These are phyloP conservation scores for Pherbina coryleti DNA, from an alignment of 2,888 invertebrate genomes.

Conservation along the genomic window DNA sequence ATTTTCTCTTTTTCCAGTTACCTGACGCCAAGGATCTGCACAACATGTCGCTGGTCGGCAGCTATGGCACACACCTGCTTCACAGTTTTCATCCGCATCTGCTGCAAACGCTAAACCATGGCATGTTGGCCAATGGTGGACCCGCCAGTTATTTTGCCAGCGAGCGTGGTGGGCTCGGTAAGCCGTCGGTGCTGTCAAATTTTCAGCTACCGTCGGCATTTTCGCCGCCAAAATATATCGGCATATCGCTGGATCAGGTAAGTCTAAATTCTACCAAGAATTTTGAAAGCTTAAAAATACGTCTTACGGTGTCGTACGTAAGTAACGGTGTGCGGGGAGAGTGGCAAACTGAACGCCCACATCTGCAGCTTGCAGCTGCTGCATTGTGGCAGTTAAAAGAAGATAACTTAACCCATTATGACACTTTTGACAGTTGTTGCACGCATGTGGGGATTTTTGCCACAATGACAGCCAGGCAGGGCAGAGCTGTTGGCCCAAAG, in stretches of 20 bases:
- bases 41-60: constrained; percentile 75
- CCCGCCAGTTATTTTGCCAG: constrained; percentile 67
- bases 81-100: constrained; percentile 81
- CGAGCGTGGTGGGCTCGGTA: constrained; percentile 72
- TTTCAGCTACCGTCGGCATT: constrained; percentile 80
- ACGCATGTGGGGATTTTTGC: not conserved
- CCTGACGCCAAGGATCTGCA: constrained; percentile 77
- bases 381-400: not conserved
- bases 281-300: not conserved
- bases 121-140: constrained; percentile 70
- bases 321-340: no score
- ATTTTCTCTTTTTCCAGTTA: constrained; percentile 56
- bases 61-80: constrained; percentile 78
- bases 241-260: constrained; percentile 70
- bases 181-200: constrained; percentile 74
- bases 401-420: constrained; percentile 27
- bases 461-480: no score
- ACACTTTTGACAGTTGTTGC: constrained; percentile 17
- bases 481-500: not conserved
- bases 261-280: constrained; percentile 39
- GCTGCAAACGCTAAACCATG: constrained; percentile 76
- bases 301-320: no score
- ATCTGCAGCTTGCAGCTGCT: constrained; percentile 21
- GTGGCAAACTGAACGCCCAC: not conserved
- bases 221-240: constrained; percentile 77